Evolutionary conservation across 2,888 invertebrate species (phyloP).

Genomic region (Mesorhabditis sp.): DNA sequence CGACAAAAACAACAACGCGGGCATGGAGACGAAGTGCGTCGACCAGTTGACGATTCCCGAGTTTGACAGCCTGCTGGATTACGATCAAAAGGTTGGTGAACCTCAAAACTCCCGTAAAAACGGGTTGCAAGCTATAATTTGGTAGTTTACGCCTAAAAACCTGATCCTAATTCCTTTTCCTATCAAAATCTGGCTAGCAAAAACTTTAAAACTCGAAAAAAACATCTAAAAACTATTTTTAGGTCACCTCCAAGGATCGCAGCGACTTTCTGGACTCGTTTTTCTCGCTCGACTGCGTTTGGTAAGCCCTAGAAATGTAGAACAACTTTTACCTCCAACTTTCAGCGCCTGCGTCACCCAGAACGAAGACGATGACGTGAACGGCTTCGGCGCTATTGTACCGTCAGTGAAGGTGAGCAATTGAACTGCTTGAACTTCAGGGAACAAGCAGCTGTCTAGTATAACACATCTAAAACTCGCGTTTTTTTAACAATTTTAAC

Average conservation of each 20-base stretch:
- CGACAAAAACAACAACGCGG: conserved; percentile 4
- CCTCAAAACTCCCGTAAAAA: neutral
- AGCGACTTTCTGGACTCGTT: conserved; percentile 4
- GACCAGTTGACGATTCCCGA: neutral
- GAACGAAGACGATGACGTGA: neutral
- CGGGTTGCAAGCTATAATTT: neutral
- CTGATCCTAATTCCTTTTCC: neutral
- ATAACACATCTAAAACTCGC: too few relatives aligned
- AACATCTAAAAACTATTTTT: neutral
- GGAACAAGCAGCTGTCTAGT: too few relatives aligned
- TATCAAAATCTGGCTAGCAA: too few relatives aligned
- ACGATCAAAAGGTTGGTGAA: neutral
- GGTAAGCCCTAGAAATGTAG: neutral
- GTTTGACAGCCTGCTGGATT: neutral
- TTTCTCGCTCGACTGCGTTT: conserved; percentile 5
- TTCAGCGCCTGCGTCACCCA: conserved; percentile 2
- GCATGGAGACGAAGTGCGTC: neutral
- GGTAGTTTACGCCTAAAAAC: neutral
- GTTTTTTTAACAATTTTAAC: too few relatives aligned
- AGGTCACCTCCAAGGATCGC: neutral
- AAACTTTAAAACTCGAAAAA: too few relatives aligned
- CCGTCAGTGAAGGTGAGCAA: neutral
- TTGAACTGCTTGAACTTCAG: too few relatives aligned
- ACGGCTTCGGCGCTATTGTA: neutral
- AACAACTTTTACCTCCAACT: neutral